Conservation (phyloP, 2,888 invertebrate genomes). For the Zonitis immaculata region DNA sequence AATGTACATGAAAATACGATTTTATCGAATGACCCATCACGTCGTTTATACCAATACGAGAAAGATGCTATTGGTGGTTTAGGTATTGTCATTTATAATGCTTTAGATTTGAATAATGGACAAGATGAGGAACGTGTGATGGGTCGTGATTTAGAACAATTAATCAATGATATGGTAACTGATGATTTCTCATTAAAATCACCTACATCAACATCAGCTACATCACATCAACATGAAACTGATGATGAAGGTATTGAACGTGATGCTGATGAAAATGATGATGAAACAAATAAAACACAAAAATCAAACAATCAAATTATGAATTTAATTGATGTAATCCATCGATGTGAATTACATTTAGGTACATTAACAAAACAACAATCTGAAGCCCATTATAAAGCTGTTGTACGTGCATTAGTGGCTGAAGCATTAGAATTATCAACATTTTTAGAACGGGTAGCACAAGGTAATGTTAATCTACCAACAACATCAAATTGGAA, state of each 20-base stretch:
- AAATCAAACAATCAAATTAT: constrained; percentile 25
- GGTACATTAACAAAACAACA: constrained; percentile 50
- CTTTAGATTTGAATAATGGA: constrained; percentile 82
- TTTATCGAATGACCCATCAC: constrained; percentile 37
- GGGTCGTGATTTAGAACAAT: constrained; percentile 76
- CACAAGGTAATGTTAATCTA: constrained; percentile 62
- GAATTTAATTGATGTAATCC: constrained; percentile 32
- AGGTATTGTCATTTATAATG: constrained; percentile 81
- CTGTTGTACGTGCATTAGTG: constrained; percentile 87
- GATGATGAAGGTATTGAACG: constrained; percentile 89
- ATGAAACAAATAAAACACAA: constrained; percentile 48
- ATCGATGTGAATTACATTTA: constrained; percentile 36
- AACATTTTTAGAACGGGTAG: constrained; percentile 83
- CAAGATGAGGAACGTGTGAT: constrained; percentile 84
- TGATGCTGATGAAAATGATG: constrained; percentile 72
- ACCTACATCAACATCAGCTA: constrained; percentile 11
- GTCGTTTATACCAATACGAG: constrained; percentile 33
- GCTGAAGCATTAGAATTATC: constrained; percentile 88
- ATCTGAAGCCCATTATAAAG: constrained; percentile 79
- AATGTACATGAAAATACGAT: constrained; percentile 65
- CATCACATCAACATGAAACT: constrained; percentile 53
- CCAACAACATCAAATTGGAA: constrained; percentile 57
- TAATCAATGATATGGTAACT: constrained; percentile 82
- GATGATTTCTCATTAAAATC: constrained; percentile 27
- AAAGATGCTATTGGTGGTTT: constrained; percentile 49